A percentile compares a stretch with the other conserved stretches of the same genome.
Evolutionary conservation across 2,113 vertebrate species (phyloP).

Genomic region (Lasiurus cinereus): DNA sequence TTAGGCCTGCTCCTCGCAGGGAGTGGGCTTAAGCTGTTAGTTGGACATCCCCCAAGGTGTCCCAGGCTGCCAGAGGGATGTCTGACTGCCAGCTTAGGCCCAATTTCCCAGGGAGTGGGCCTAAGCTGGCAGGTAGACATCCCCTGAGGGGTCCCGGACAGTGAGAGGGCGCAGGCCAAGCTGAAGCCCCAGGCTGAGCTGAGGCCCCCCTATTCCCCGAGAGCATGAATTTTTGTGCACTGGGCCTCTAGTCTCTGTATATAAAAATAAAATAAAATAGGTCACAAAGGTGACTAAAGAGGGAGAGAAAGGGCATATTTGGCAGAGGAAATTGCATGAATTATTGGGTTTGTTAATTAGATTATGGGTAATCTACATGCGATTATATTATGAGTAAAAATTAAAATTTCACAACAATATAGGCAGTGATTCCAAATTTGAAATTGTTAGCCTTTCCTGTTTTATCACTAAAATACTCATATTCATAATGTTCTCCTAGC

Average conservation of each 20-base stretch:
- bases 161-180: too few relatives aligned
- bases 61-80: too few relatives aligned
- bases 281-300: background rate
- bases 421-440: constrained; percentile 30
- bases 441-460: constrained; percentile 23
- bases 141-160: too few relatives aligned
- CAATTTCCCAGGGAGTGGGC: too few relatives aligned
- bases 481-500: background rate
- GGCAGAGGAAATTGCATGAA: background rate
- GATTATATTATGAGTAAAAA: constrained; percentile 37
- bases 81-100: too few relatives aligned
- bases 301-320: constrained; percentile 16
- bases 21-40: too few relatives aligned
- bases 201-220: too few relatives aligned
- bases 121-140: too few relatives aligned
- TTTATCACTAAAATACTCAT: constrained; percentile 32
- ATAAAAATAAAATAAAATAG: constrained; percentile 3
- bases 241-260: background rate
- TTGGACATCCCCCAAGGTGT: too few relatives aligned
- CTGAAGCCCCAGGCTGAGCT: too few relatives aligned
- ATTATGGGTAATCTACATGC: background rate
- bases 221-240: too few relatives aligned
- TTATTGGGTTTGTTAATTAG: constrained; percentile 33
- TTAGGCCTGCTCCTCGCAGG: too few relatives aligned
- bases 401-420: constrained; percentile 25